Percentiles rank a stretch among this genome's conserved stretches.
These are phyloP conservation scores for Dinoponera quadriceps DNA, from an alignment of 1,140 invertebrate genomes.

Conservation along the genomic window DNA sequence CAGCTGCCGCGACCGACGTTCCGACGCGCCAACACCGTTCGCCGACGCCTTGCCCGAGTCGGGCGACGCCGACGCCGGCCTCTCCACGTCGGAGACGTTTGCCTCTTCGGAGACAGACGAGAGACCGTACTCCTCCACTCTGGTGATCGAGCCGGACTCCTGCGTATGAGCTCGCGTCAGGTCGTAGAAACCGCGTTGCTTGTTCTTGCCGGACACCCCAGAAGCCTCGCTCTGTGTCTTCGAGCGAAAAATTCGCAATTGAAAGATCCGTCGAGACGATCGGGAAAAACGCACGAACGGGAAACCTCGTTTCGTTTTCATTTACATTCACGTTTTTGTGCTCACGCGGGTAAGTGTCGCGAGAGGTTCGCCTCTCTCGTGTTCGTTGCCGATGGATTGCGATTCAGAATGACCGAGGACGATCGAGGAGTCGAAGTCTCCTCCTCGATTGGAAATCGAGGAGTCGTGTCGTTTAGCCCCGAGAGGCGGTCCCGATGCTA, in stretches of 20 bases:
- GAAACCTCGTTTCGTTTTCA: not conserved
- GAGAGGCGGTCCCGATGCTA: not conserved
- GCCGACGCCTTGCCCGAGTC: not conserved
- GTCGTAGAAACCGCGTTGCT: constrained; percentile 79
- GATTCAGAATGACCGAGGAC: not conserved
- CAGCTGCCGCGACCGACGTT: not conserved
- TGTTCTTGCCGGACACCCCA: not conserved
- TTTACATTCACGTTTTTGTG: too few species aligned
- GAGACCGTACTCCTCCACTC: constrained; percentile 79
- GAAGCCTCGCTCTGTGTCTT: constrained; percentile 31
- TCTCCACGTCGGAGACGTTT: constrained; percentile 32
- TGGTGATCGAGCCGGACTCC: constrained; percentile 73
- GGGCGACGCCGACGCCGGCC: constrained; percentile 26
- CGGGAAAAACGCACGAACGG: not conserved
- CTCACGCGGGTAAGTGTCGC: not conserved
- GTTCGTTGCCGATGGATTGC: not conserved
- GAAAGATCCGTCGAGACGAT: constrained; percentile 35
- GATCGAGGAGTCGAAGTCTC: not conserved
- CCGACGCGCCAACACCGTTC: not conserved
- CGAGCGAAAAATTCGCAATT: constrained; percentile 2
- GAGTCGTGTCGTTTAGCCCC: not conserved
- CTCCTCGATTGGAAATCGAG: not conserved
- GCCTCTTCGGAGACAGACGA: constrained; percentile 73
- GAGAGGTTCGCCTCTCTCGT: not conserved
- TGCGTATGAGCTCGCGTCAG: constrained; percentile 72